A percentile compares a stretch with the other conserved stretches of the same genome.
These are phyloP conservation scores for Drosophila athabasca DNA, from an alignment of 1,140 invertebrate species.

Conservation along the genomic window DNA sequence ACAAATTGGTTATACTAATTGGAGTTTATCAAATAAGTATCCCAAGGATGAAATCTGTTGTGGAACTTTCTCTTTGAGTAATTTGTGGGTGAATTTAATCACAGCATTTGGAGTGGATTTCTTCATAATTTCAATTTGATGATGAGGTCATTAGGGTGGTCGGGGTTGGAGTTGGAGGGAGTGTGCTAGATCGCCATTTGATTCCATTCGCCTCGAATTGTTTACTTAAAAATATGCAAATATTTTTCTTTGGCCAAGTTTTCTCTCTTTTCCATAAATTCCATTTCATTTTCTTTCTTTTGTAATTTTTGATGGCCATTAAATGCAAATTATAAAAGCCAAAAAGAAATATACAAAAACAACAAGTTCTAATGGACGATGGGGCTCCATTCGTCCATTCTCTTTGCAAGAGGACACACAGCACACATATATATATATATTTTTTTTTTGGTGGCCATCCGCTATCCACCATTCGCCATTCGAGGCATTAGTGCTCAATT, in stretches of 20 bases:
- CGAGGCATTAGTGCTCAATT: slow-evolving; percentile 73
- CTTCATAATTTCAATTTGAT: slow-evolving; percentile 48
- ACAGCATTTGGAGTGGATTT: slow-evolving; percentile 9
- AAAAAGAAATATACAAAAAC: slow-evolving; percentile 40
- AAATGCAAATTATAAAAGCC: slow-evolving; percentile 75
- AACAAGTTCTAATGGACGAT: slow-evolving; percentile 43
- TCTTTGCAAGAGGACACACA: slow-evolving; percentile 16
- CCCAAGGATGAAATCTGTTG: not conserved
- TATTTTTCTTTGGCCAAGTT: slow-evolving; percentile 60
- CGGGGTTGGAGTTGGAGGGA: not conserved
- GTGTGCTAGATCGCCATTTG: slow-evolving; percentile 51
- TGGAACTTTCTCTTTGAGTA: slow-evolving; percentile 1
- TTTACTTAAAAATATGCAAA: slow-evolving; percentile 69
- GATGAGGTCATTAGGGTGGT: slow-evolving; percentile 45
- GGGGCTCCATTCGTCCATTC: slow-evolving; percentile 11
- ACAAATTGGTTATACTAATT: slow-evolving; percentile 71
- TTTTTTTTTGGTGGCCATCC: slow-evolving; percentile 20
- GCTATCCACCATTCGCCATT: slow-evolving; percentile 25
- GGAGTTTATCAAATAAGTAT: slow-evolving; percentile 57
- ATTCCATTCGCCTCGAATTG: slow-evolving; percentile 39
- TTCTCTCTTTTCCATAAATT: slow-evolving; percentile 58
- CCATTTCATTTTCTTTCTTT: slow-evolving; percentile 61
- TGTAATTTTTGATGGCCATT: slow-evolving; percentile 78
- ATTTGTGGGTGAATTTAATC: slow-evolving; percentile 32
- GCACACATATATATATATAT: slow-evolving; percentile 44